Percentiles rank a stretch among this genome's conserved stretches.
phyloP scores from a whole-genome alignment of 30 jellyfish, hydroid and myxozoan genomes.

The Pelagia noctiluca region DNA sequence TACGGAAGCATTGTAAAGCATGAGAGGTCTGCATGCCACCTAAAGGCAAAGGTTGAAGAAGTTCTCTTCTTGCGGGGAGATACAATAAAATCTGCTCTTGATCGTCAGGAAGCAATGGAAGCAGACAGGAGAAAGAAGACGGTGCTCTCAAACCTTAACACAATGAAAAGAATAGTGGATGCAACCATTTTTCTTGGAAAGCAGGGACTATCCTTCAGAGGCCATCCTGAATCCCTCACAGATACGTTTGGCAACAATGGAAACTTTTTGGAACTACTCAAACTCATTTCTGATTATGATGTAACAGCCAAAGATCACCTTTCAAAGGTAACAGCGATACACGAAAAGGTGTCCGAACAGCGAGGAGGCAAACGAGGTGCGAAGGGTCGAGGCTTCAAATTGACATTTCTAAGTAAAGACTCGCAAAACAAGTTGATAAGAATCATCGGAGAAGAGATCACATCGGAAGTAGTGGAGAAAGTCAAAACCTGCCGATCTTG shows the following conservation, averaged over 20 bases:
- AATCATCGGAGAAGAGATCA: no score
- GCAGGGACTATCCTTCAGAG: conserved; percentile 56
- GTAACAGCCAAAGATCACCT: conserved; percentile 58
- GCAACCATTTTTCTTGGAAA: conserved; percentile 51
- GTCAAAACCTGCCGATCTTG: no score
- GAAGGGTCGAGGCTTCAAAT: no score
- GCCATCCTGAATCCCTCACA: conserved; percentile 68
- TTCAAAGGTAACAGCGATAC: conserved; percentile 56
- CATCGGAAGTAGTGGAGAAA: no score
- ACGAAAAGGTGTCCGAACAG: conserved; percentile 54
- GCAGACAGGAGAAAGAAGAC: no score
- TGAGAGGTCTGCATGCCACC: conserved; percentile 62
- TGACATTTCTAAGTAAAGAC: no score
- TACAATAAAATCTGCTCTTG: no score
- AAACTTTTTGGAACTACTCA: conserved; percentile 66
- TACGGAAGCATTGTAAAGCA: conserved; percentile 68
- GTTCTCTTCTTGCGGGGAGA: conserved; percentile 58
- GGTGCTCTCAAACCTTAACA: conserved; percentile 51
- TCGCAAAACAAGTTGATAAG: no score
- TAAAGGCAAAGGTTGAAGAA: conserved; percentile 68
- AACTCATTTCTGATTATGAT: conserved; percentile 52
- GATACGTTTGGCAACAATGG: conserved; percentile 42
- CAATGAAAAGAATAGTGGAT: conserved; percentile 44
- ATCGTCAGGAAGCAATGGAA: no score
- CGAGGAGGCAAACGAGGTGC: conserved; percentile 60